phyloP scores from a whole-genome alignment of 2,888 invertebrate genomes.

The Sisyra nigra region DNA sequence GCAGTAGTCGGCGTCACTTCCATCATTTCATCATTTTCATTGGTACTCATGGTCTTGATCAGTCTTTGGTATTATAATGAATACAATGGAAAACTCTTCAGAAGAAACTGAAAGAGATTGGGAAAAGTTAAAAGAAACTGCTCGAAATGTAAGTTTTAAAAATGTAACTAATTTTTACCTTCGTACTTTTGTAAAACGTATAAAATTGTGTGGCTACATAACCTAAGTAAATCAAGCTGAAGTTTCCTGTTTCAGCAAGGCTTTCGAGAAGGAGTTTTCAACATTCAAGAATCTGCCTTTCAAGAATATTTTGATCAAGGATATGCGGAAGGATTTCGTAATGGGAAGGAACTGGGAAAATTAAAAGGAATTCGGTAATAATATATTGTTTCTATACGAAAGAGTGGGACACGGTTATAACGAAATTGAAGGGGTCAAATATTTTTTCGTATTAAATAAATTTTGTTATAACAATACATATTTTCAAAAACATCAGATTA shows the following conservation, averaged over 20 bases:
- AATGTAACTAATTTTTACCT: slow-evolving; percentile 1
- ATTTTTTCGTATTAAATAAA: no score
- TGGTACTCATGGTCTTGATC: not conserved
- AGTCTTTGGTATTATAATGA: not conserved
- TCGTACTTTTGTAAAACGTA: not conserved
- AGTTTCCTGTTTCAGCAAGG: slow-evolving; percentile 33
- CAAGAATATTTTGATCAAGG: slow-evolving; percentile 56
- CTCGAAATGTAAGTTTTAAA: not conserved
- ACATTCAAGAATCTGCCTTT: slow-evolving; percentile 43
- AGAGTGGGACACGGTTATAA: no score
- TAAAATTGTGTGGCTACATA: not conserved
- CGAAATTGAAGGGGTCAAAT: no score
- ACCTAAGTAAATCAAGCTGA: not conserved
- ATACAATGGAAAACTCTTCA: not conserved
- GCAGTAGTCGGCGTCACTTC: slow-evolving; percentile 3
- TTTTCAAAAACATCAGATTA: no score
- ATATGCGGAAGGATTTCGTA: slow-evolving; percentile 44
- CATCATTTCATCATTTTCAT: not conserved
- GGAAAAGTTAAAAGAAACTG: not conserved
- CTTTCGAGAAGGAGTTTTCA: slow-evolving; percentile 48
- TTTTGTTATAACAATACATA: no score
- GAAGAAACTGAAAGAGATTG: not conserved
- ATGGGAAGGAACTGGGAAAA: slow-evolving; percentile 39
- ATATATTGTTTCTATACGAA: no score
- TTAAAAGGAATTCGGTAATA: slow-evolving; percentile 28